Evolutionary conservation across 2,113 vertebrate species (phyloP).

Genomic region (Daboia siamensis): DNA sequence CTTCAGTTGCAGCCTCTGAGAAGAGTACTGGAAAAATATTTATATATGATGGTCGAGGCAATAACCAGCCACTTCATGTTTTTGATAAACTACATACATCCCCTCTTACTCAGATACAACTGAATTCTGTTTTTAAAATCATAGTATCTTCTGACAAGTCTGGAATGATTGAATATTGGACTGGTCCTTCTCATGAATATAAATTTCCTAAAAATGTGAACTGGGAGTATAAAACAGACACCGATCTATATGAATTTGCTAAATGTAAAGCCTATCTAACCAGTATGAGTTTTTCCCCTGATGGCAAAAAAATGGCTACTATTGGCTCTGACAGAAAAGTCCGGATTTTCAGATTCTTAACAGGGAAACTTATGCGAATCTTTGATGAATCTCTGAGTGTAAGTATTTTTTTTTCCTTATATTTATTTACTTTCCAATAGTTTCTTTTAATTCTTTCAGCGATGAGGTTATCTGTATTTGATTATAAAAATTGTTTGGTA

Average conservation of each 20-base stretch:
- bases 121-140: constrained; percentile 86
- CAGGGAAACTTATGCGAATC: constrained; percentile 92
- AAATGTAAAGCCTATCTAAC: constrained; percentile 92
- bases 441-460: background rate
- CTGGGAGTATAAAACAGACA: constrained; percentile 97
- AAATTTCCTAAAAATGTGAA: constrained; percentile 87
- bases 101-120: constrained; percentile 85
- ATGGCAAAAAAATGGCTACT: constrained; percentile 96
- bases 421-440: constrained; percentile 19
- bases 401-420: constrained; percentile 62
- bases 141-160: constrained; percentile 93
- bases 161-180: constrained; percentile 98
- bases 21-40: constrained; percentile 96
- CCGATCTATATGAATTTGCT: constrained; percentile 96
- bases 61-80: constrained; percentile 83
- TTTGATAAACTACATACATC: constrained; percentile 90
- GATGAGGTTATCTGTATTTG: background rate
- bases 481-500: background rate
- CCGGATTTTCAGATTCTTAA: constrained; percentile 93
- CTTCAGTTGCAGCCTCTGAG: constrained; percentile 91
- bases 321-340: constrained; percentile 95
- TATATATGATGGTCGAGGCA: constrained; percentile 91
- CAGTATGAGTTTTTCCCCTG: constrained; percentile 87
- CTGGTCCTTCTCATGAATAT: constrained; percentile 88
- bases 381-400: constrained; percentile 96